A percentile compares a stretch with the other conserved stretches of the same genome.
Conservation (phyloP, 2,797 vertebrate species). For the Oreonectes daqikongensis region DNA sequence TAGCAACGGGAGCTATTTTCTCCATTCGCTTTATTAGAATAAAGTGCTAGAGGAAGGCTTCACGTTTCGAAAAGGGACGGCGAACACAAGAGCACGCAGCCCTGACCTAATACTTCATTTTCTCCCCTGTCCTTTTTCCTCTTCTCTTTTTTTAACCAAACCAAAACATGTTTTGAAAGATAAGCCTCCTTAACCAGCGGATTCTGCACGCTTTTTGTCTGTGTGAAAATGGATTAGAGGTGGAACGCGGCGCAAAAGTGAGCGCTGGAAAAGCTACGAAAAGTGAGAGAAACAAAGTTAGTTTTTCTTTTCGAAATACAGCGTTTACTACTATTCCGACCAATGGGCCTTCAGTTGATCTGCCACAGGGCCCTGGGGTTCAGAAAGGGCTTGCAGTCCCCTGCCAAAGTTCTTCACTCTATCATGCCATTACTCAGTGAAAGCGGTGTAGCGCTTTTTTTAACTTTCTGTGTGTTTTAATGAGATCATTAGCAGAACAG, state of each 20-base stretch:
- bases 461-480: slow-evolving; percentile 41
- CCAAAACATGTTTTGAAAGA: slow-evolving; percentile 46
- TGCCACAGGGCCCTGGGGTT: not conserved
- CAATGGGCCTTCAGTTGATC: too few species aligned
- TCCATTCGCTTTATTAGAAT: slow-evolving; percentile 35
- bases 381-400: not conserved
- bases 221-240: slow-evolving; percentile 44
- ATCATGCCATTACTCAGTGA: slow-evolving; percentile 22
- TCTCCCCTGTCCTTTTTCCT: not conserved
- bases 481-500: slow-evolving; percentile 49
- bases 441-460: slow-evolving; percentile 27
- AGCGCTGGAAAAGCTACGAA: slow-evolving; percentile 12
- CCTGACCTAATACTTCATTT: slow-evolving; percentile 24
- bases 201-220: slow-evolving; percentile 47
- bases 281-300: slow-evolving; percentile 21
- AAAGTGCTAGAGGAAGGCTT: slow-evolving; percentile 40
- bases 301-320: slow-evolving; percentile 14
- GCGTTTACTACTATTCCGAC: too few species aligned
- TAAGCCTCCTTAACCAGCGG: slow-evolving; percentile 44
- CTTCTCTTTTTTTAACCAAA: slow-evolving; percentile 30
- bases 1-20: slow-evolving; percentile 23
- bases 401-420: slow-evolving; percentile 17
- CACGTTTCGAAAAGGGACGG: too few species aligned
- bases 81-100: slow-evolving; percentile 22
- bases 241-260: slow-evolving; percentile 13